Percentiles rank a stretch among this genome's conserved stretches.
phyloP scores from a whole-genome alignment of 2,797 vertebrate species.

The Ctenopoma multispine region DNA sequence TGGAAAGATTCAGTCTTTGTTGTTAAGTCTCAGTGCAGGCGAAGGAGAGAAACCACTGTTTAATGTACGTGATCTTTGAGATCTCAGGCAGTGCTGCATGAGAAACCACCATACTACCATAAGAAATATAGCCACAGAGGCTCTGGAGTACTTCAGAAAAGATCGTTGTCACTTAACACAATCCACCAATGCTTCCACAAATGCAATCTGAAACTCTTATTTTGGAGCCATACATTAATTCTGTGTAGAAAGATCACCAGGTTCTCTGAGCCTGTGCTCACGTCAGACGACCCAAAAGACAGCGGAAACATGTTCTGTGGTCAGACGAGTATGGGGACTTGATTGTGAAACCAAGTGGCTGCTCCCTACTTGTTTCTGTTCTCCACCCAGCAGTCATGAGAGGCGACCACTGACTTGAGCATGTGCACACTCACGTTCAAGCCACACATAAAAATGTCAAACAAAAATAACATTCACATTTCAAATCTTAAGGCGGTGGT shows the following conservation, averaged over 20 bases:
- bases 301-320: too few species aligned
- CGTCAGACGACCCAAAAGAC: background rate
- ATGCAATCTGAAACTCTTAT: too few species aligned
- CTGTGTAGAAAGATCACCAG: too few species aligned
- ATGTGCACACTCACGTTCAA: conserved; percentile 8
- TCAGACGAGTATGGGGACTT: background rate
- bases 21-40: too few species aligned
- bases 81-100: too few species aligned
- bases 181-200: too few species aligned
- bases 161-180: background rate
- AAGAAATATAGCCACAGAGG: background rate
- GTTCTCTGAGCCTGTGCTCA: too few species aligned
- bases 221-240: background rate
- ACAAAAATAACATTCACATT: background rate
- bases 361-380: conserved; percentile 57
- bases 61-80: too few species aligned
- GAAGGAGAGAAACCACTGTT: too few species aligned
- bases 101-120: background rate
- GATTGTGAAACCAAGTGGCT: conserved; percentile 52
- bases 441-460: background rate
- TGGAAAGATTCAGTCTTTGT: too few species aligned
- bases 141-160: too few species aligned
- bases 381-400: conserved; percentile 45
- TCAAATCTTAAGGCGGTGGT: background rate
- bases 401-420: conserved; percentile 15